Conservation (phyloP, 2,797 vertebrate genomes). For the Furcifer pardalis region DNA sequence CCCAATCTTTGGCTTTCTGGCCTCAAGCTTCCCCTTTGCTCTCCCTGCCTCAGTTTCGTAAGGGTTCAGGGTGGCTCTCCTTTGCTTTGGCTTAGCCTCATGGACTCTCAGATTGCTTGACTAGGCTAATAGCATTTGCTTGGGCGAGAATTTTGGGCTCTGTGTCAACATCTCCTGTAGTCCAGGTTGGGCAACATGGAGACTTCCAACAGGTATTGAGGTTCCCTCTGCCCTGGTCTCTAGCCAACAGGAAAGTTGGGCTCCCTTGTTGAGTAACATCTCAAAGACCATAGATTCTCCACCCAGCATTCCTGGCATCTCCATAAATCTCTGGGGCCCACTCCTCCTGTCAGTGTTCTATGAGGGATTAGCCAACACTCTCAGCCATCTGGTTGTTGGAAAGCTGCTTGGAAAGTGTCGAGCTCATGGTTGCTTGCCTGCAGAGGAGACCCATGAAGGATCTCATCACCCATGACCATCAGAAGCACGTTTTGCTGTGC, state of each 20-base stretch:
- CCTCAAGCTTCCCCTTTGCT: too few relatives aligned
- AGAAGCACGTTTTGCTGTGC: not conserved
- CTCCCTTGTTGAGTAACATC: not conserved
- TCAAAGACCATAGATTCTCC: not conserved
- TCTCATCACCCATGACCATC: not conserved
- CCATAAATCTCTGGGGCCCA: not conserved
- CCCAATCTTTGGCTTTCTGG: too few relatives aligned
- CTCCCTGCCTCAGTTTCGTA: not conserved
- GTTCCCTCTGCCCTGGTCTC: too few relatives aligned
- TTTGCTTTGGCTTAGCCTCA: not conserved
- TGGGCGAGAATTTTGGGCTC: not conserved
- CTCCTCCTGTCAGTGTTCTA: not conserved
- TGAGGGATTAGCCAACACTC: too few relatives aligned
- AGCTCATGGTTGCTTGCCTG: too few relatives aligned
- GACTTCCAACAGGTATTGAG: not conserved
- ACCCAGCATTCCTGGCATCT: not conserved
- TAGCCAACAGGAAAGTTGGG: not conserved
- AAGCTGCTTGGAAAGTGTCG: too few relatives aligned
- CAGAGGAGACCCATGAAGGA: not conserved
- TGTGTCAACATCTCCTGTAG: not conserved
- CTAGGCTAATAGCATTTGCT: not conserved
- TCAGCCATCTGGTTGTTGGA: too few relatives aligned
- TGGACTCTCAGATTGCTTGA: too few relatives aligned
- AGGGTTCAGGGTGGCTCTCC: not conserved
- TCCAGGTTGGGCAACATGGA: not conserved